phyloP scores from a whole-genome alignment of 2,888 invertebrate genomes.

The Aproaerema taeniolella region DNA sequence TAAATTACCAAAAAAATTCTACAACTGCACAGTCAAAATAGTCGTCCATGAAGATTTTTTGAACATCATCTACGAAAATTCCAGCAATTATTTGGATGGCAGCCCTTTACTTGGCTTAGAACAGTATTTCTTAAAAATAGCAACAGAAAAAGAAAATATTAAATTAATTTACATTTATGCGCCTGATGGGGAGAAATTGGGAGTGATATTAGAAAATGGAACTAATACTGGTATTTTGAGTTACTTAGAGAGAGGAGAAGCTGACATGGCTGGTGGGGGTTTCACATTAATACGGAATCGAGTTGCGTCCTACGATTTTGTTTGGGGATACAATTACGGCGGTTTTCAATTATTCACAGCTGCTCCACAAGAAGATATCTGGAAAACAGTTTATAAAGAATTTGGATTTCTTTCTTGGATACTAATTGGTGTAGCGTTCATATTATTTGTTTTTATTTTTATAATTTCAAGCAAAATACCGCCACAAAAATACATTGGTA shows the following conservation, averaged over 20 bases:
- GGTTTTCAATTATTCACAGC: conserved; percentile 7
- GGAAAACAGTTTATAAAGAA: conserved; percentile 14
- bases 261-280: conserved; percentile 18
- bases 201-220: conserved; percentile 5
- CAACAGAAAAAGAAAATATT: conserved; percentile 4
- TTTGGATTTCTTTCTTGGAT: conserved; percentile 8
- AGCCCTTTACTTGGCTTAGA: conserved; percentile 7
- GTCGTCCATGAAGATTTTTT: conserved; percentile 14
- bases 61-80: conserved; percentile 4
- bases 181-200: background rate
- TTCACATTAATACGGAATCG: conserved; percentile 14
- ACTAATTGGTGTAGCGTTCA: conserved; percentile 1
- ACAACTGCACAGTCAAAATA: conserved; percentile 15
- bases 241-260: conserved; percentile 5
- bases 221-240: conserved; percentile 12
- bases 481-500: background rate
- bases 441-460: background rate
- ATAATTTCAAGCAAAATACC: background rate
- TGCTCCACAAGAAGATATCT: conserved; percentile 4
- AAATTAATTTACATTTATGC: conserved; percentile 2
- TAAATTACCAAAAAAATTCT: conserved; percentile 8
- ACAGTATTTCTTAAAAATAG: conserved; percentile 4
- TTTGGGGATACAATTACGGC: conserved; percentile 12
- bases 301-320: conserved; percentile 13
- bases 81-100: background rate